Conservation (phyloP, 2,888 invertebrate genomes). For the Caenorhabditis becei region DNA sequence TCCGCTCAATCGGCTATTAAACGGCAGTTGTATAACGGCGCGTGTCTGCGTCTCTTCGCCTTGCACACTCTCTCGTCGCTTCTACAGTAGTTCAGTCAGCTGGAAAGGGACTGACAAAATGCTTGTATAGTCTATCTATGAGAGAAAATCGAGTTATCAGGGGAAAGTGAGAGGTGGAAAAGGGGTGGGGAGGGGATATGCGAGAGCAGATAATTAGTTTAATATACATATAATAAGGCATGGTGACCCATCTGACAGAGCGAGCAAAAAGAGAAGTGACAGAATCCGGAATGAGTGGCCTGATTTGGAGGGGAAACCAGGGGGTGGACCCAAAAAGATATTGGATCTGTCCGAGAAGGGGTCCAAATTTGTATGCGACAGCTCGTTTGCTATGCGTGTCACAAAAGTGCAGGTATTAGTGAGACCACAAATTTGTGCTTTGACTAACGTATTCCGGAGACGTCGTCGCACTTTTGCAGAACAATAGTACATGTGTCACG, state of each 20-base stretch:
- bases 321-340: not conserved
- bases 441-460: constrained; percentile 12
- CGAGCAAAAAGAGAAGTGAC: constrained; percentile 8
- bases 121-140: not conserved
- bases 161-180: not conserved
- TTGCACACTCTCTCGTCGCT: constrained; percentile 12
- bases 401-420: constrained; percentile 28
- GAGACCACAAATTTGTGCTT: constrained; percentile 11
- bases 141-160: constrained; percentile 17
- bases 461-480: not conserved
- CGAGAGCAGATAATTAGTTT: constrained; percentile 39
- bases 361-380: constrained; percentile 5
- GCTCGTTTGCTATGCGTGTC: constrained; percentile 12
- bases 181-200: not conserved
- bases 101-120: constrained; percentile 16
- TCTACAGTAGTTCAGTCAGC: constrained; percentile 18
- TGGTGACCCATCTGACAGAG: constrained; percentile 30
- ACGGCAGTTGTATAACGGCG: constrained; percentile 8
- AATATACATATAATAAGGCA: constrained; percentile 22
- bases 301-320: not conserved
- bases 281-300: constrained; percentile 2
- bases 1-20: not conserved
- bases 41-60: constrained; percentile 17
- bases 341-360: not conserved
- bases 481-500: constrained; percentile 14